phyloP scores from a whole-genome alignment of 2,888 invertebrate species.

The Coenonympha arcania region DNA sequence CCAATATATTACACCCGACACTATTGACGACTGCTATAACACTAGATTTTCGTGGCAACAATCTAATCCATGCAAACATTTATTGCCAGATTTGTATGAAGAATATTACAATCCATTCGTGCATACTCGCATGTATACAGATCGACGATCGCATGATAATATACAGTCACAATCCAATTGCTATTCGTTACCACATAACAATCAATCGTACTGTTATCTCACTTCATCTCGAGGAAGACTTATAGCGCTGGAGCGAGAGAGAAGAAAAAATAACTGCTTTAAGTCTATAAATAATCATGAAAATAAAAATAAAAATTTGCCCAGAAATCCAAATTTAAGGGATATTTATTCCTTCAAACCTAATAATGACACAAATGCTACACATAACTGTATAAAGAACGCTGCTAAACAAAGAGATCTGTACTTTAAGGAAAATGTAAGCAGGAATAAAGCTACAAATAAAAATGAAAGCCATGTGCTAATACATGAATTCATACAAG shows the following conservation, averaged over 20 bases:
- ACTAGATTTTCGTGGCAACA: conserved; percentile 29
- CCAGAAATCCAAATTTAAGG: not conserved
- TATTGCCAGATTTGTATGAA: conserved; percentile 38
- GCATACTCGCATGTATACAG: not conserved
- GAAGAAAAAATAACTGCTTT: conserved; percentile 13
- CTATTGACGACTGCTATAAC: conserved; percentile 36
- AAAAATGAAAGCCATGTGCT: not conserved
- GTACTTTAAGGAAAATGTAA: not conserved
- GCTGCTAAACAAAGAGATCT: conserved; percentile 22
- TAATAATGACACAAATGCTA: not conserved
- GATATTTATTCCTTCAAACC: not conserved
- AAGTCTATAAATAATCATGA: not conserved
- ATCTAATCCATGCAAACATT: conserved; percentile 32
- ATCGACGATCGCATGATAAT: conserved; percentile 1
- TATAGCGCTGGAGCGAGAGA: conserved; percentile 34
- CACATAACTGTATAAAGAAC: conserved; percentile 10
- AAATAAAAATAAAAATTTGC: conserved; percentile 5
- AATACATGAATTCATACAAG: conserved; percentile 3
- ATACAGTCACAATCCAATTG: not conserved
- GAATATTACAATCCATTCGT: conserved; percentile 16
- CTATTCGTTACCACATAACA: conserved; percentile 22
- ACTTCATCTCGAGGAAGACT: conserved; percentile 42
- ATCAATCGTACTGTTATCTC: conserved; percentile 37
- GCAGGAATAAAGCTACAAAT: conserved; percentile 13
- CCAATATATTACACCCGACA: conserved; percentile 22